Evolutionary conservation across 2,113 vertebrate species (phyloP), one percentile per base, ranked within the genome.

Genomic region (Microcebus tavaratra): DNA sequence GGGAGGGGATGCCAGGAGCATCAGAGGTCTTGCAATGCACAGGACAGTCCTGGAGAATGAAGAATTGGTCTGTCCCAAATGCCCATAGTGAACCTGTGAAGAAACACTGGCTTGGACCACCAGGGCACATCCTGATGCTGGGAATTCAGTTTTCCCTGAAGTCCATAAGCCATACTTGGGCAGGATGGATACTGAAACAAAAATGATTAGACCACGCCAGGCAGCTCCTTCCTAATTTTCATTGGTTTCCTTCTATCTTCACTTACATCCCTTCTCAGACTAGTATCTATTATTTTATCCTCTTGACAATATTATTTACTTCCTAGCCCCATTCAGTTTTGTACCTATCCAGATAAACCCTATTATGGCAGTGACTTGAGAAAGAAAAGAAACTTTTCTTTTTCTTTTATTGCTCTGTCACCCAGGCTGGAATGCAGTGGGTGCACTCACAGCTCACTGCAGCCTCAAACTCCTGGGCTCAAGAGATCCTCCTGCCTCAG

Each of bases 221-320:
- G 59, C 29, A 70, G 34, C 25, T 81, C 67, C 45, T 94, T 72
- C n/a, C 84, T 90, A 73, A 91, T 75, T 34, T 81, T 81, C 67
- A 67, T 10, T 87, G 67, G 31, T 27, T 92, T 36, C n/a, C 79
- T 59, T 68, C 59, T 93, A 15, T 83, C 76, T 97, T 94, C 34
- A 39, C 25, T 85, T 63, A 93, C 72, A 86, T 85, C 5, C 8
- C 63, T 39, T 45, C 50, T 79, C 61, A 84, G 31, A 45, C 23
- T 61, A 61, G 50, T 70, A 42, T 15, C 27, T 39, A 15, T 45
- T 42, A 75, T 36, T n/a, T 76, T 94, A 83, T 11, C 31, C 20
- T 57, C 25, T 83, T 94, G 31, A 83, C 48, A 78, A 42, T 53
- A 79, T 50, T 18, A 55, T 75, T 92, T 86, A 82, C 36, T 76